Evolutionary conservation across 2,888 invertebrate species (phyloP).

Genomic region (Erebia epiphron): DNA sequence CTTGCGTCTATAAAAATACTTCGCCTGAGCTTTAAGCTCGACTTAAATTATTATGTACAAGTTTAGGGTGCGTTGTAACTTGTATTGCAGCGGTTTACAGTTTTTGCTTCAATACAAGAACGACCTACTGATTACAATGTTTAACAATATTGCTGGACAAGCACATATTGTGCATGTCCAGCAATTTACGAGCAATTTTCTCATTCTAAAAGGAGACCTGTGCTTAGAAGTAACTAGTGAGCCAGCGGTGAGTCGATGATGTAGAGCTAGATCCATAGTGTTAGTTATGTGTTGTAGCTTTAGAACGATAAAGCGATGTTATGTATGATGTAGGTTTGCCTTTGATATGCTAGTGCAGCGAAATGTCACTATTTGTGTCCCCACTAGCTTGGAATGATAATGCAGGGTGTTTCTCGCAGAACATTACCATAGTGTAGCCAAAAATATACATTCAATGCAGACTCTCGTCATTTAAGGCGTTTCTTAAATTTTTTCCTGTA

Average conservation of each 20-base stretch:
- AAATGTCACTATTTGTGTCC: not conserved
- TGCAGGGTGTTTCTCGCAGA: slow-evolving; percentile 6
- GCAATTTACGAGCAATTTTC: not conserved
- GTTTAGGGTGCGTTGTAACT: slow-evolving; percentile 19
- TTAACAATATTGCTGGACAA: not conserved
- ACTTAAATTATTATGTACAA: slow-evolving; percentile 38
- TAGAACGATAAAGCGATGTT: too few relatives aligned
- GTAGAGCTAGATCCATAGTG: not conserved
- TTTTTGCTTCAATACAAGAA: not conserved
- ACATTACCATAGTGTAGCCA: slow-evolving; percentile 12
- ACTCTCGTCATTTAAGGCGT: slow-evolving; percentile 30
- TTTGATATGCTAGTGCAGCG: not conserved
- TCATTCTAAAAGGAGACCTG: too few relatives aligned
- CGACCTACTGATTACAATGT: not conserved
- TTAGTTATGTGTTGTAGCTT: not conserved
- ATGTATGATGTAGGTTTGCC: not conserved
- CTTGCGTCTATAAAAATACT: slow-evolving; percentile 58
- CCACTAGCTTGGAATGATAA: not conserved
- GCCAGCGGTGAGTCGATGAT: too few relatives aligned
- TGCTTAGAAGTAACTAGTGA: too few relatives aligned
- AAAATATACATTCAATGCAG: slow-evolving; percentile 24
- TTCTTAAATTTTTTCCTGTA: slow-evolving; percentile 34
- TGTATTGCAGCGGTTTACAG: slow-evolving; percentile 17
- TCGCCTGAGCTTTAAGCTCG: slow-evolving; percentile 52
- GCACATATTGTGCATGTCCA: not conserved